phyloP scores from a whole-genome alignment of 37 sponge, comb jelly and placozoan genomes.

The Halisarca cf. caerulea region DNA sequence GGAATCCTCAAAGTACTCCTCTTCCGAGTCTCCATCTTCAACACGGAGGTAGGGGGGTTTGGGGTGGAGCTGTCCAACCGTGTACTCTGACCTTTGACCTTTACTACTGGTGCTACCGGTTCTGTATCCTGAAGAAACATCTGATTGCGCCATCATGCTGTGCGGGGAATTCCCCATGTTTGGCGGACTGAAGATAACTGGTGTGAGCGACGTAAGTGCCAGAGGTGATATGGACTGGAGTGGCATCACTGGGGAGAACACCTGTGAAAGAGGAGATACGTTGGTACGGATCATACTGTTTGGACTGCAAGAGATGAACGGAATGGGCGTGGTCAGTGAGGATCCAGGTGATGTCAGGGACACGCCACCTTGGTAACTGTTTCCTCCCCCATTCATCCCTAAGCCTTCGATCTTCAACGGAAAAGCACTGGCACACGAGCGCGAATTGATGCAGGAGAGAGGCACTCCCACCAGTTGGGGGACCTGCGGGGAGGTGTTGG shows the following conservation, averaged over 20 bases:
- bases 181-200: background rate
- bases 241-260: background rate
- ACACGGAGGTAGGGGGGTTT: background rate
- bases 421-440: background rate
- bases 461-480: background rate
- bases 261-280: too few relatives aligned
- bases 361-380: background rate
- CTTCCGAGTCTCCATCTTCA: conserved; percentile 13
- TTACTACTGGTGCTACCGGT: conserved; percentile 3
- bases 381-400: background rate
- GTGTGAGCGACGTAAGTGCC: background rate
- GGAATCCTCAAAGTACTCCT: conserved; percentile 10
- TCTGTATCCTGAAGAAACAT: conserved; percentile 15
- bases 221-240: conserved; percentile 21
- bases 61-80: conserved; percentile 19
- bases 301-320: conserved; percentile 1
- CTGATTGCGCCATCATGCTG: background rate
- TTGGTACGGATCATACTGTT: background rate
- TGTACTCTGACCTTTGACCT: conserved; percentile 1
- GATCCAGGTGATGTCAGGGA: background rate
- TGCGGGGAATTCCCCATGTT: background rate
- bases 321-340: background rate
- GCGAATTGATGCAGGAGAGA: background rate
- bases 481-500: background rate
- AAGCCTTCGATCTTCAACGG: background rate